Percentiles rank a stretch among this genome's conserved stretches.
phyloP scores from a whole-genome alignment of 2,888 invertebrate genomes.

The Mesorhabditis sp. region DNA sequence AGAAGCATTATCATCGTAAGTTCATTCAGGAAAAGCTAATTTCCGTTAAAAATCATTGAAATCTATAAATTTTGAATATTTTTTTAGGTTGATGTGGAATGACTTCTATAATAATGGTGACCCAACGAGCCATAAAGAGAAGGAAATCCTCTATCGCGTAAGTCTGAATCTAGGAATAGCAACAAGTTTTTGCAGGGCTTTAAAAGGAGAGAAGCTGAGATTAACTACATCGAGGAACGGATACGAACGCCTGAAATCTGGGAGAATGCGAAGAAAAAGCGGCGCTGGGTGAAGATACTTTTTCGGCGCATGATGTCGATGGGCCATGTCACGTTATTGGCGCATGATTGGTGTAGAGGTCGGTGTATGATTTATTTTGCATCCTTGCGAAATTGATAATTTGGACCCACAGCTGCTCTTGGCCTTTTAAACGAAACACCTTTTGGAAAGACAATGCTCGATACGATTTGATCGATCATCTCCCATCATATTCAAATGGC shows the following conservation, averaged over 20 bases:
- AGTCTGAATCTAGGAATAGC: not conserved
- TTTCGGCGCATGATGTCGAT: not conserved
- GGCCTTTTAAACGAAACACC: not conserved
- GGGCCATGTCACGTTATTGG: constrained; percentile 2
- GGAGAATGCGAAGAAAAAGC: not conserved
- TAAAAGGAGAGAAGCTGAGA: not conserved
- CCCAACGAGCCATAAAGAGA: not conserved
- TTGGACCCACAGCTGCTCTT: not conserved
- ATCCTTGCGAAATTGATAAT: not conserved
- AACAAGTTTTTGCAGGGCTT: not conserved
- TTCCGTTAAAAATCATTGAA: not conserved
- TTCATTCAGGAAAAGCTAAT: not conserved
- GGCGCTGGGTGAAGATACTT: not conserved
- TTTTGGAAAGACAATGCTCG: not conserved
- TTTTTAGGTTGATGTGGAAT: not conserved
- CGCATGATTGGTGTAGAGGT: not conserved
- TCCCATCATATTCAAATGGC: no score
- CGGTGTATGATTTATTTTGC: not conserved
- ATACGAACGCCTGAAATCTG: not conserved
- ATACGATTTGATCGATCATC: no score
- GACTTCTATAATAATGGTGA: constrained; percentile 4
- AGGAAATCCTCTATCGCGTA: constrained; percentile 1
- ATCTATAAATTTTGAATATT: not conserved
- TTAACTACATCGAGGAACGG: not conserved
- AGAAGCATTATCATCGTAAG: constrained; percentile 4